Conservation (phyloP, 2,888 invertebrate species). For the Drosophila algonquin region DNA sequence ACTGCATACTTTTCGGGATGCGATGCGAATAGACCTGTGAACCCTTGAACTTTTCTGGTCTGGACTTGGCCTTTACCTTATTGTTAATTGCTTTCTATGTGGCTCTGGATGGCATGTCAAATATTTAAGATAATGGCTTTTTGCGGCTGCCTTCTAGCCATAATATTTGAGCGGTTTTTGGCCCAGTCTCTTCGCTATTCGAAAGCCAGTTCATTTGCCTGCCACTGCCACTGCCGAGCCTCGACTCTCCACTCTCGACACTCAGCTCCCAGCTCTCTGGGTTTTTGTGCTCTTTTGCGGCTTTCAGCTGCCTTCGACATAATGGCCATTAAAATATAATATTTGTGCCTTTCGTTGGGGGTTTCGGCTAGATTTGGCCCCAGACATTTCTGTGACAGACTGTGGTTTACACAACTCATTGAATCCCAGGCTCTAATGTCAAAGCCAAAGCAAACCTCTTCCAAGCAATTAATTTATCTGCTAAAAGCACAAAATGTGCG, state of each 20-base stretch:
- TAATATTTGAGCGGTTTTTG: conserved; percentile 72
- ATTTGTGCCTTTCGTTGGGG: conserved; percentile 58
- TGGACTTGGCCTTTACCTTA: conserved; percentile 38
- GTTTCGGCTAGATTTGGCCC: conserved; percentile 51
- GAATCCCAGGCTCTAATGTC: background rate
- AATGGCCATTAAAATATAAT: conserved; percentile 46
- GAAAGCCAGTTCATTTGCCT: conserved; percentile 60
- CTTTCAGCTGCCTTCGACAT: conserved; percentile 28
- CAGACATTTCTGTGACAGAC: conserved; percentile 20
- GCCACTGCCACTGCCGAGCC: too few species aligned
- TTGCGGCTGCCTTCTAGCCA: conserved; percentile 47
- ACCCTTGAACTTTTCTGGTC: conserved; percentile 18
- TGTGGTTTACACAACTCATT: conserved; percentile 18
- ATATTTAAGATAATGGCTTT: conserved; percentile 75
- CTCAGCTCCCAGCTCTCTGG: conserved; percentile 1
- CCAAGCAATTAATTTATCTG: background rate
- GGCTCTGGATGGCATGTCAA: conserved; percentile 65
- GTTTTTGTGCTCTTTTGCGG: conserved; percentile 21
- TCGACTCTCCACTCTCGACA: conserved; percentile 2
- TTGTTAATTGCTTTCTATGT: conserved; percentile 69
- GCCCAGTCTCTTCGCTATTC: background rate
- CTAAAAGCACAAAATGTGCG: background rate
- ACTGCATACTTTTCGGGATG: conserved; percentile 61
- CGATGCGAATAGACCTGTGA: conserved; percentile 32
- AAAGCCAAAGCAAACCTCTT: background rate